Evolutionary conservation across 2,888 invertebrate genomes (phyloP).

Genomic region (Agrochola circellaris): DNA sequence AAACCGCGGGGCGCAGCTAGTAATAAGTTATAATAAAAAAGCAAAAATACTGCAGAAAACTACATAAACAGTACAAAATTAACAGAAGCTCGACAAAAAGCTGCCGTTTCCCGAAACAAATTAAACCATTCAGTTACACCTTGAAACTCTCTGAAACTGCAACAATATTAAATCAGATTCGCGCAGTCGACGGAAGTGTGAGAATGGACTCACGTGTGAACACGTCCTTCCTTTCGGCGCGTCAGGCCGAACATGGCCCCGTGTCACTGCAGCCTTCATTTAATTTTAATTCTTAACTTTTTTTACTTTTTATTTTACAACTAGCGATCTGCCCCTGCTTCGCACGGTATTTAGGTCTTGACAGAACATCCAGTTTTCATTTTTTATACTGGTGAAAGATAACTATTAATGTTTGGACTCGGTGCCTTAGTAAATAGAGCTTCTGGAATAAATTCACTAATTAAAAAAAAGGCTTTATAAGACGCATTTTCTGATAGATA

Average conservation of each 20-base stretch:
- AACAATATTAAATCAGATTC: conserved; percentile 67
- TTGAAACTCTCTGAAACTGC: conserved; percentile 56
- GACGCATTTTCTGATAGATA: too few species aligned
- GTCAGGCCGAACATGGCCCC: background rate
- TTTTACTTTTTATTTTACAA: background rate
- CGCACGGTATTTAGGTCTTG: too few species aligned
- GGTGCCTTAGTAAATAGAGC: background rate
- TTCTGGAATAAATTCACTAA: background rate
- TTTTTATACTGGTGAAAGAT: too few species aligned
- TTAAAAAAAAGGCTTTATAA: too few species aligned
- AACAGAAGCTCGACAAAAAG: conserved; percentile 44
- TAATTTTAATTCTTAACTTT: background rate
- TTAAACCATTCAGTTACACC: conserved; percentile 62
- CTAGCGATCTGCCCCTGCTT: too few species aligned
- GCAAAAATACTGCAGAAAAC: background rate
- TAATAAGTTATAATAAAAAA: background rate
- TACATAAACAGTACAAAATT: conserved; percentile 13
- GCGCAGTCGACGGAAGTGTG: conserved; percentile 57
- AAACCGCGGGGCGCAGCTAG: too few species aligned
- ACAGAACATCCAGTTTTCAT: too few species aligned
- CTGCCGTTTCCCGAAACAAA: conserved; percentile 55
- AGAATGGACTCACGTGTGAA: conserved; percentile 66
- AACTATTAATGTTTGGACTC: background rate
- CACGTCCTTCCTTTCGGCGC: conserved; percentile 60
- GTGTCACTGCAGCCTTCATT: conserved; percentile 15